A percentile compares a stretch with the other conserved stretches of the same genome.
Conservation (phyloP, 37 sponge, comb jelly and placozoan species). For the Chondrilla cf. caribensis region DNA sequence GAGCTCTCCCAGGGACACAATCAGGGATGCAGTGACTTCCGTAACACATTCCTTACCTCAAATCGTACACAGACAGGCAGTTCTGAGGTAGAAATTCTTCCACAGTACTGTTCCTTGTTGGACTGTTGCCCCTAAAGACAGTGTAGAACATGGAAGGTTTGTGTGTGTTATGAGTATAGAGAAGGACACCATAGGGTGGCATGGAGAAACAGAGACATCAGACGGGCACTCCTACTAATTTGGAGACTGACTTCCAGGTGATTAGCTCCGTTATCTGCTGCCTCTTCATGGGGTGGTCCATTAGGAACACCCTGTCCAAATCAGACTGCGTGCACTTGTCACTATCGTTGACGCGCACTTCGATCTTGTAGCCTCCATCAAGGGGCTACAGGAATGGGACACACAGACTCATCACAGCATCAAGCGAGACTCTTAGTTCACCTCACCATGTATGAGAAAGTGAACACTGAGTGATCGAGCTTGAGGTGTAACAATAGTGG, state of each 20-base stretch:
- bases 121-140: neutral
- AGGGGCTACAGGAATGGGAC: slow-evolving; percentile 23
- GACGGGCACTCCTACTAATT: neutral
- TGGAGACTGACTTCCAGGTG: slow-evolving; percentile 23
- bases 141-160: neutral
- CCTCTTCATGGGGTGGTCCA: slow-evolving; percentile 17
- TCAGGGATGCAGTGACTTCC: too few relatives aligned
- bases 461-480: slow-evolving; percentile 76
- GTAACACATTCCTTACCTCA: neutral
- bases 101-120: neutral
- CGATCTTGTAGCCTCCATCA: slow-evolving; percentile 23
- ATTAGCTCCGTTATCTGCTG: slow-evolving; percentile 19
- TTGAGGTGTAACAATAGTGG: slow-evolving; percentile 76
- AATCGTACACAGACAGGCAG: neutral
- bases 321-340: neutral
- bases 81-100: slow-evolving; percentile 1
- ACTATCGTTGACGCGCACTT: slow-evolving; percentile 64
- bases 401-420: neutral
- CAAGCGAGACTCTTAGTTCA: neutral
- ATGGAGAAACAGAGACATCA: neutral
- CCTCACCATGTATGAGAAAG: slow-evolving; percentile 73
- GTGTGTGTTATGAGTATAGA: neutral
- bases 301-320: neutral
- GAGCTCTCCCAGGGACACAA: too few relatives aligned
- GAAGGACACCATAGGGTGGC: neutral